Evolutionary conservation across 2,888 invertebrate genomes (phyloP).

Genomic region (Microplitis manilae): DNA sequence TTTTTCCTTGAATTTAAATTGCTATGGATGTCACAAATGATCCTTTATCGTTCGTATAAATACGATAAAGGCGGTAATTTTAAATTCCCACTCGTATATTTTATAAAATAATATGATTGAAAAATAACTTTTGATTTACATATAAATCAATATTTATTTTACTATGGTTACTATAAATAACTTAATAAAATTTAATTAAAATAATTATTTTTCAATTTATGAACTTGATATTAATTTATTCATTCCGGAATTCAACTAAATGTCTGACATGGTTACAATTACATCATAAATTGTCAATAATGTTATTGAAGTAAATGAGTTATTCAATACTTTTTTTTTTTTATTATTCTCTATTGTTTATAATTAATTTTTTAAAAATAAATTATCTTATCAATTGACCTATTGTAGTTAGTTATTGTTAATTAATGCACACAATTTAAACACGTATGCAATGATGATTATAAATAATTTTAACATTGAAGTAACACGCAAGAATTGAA

Average conservation of each 20-base stretch:
- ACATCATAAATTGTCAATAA: conserved; percentile 21
- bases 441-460: background rate
- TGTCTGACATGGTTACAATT: conserved; percentile 21
- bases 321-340: background rate
- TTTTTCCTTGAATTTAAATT: background rate
- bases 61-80: background rate
- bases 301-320: background rate
- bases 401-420: background rate
- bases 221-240: conserved; percentile 39
- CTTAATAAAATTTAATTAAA: background rate
- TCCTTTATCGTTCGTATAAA: background rate
- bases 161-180: no score
- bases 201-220: background rate
- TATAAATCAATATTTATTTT: background rate
- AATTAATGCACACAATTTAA: background rate
- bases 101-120: background rate
- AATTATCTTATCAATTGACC: background rate
- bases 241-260: conserved; percentile 43
- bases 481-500: conserved; percentile 17
- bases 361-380: background rate
- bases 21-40: background rate
- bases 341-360: background rate
- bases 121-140: background rate
- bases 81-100: background rate
- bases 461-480: conserved; percentile 25